Conservation (phyloP, 2,113 vertebrate species). For the Pseudois nayaur region DNA sequence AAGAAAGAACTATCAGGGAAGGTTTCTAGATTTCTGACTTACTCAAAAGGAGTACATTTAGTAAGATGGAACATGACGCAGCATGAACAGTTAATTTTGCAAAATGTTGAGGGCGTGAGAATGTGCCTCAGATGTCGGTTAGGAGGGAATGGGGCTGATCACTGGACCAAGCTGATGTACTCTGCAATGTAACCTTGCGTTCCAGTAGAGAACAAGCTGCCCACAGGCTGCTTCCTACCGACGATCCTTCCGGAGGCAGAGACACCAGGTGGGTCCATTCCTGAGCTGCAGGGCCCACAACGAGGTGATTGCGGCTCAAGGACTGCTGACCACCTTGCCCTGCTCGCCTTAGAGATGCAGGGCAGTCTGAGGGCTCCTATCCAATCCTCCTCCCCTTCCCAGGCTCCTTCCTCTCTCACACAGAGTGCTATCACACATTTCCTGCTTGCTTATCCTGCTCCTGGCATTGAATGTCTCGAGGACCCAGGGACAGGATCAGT, state of each 20-base stretch:
- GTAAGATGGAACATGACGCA: fast-evolving
- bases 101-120: background rate
- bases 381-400: too few species aligned
- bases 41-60: background rate
- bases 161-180: fast-evolving
- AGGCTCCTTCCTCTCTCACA: background rate
- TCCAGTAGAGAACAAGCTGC: too few species aligned
- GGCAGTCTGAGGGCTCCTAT: fast-evolving
- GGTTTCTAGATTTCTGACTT: background rate
- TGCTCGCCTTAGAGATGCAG: too few species aligned
- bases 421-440: fast-evolving
- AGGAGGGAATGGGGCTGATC: background rate
- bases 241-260: fast-evolving
- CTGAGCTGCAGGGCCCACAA: background rate
- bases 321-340: background rate
- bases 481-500: background rate
- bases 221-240: background rate
- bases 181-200: fast-evolving
- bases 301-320: background rate
- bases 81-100: background rate
- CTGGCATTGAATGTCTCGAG: background rate
- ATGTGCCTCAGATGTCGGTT: fast-evolving
- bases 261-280: fast-evolving
- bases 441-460: background rate
- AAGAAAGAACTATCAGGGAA: background rate